A percentile compares a stretch with the other conserved stretches of the same genome.
Evolutionary conservation across 2,113 vertebrate species (phyloP).

Genomic region (Carettochelys insculpta): DNA sequence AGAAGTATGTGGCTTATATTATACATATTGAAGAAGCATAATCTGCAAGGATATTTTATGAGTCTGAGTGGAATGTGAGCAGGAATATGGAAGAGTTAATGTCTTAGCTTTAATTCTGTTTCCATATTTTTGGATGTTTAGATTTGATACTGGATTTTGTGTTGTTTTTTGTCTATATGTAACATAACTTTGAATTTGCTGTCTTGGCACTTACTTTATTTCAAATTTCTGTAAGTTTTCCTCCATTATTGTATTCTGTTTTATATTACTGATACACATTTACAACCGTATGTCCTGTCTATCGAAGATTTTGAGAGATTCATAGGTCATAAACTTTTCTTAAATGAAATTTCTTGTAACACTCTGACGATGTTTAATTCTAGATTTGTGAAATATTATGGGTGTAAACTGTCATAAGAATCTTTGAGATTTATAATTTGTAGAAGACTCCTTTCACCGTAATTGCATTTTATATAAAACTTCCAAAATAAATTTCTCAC

Average conservation of each 20-base stretch:
- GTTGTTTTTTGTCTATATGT: neutral
- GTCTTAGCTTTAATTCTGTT: neutral
- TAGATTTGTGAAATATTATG: neutral
- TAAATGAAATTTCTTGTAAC: neutral
- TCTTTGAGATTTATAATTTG: rapidly evolving
- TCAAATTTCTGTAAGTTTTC: neutral
- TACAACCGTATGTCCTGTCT: neutral
- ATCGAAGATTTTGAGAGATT: neutral
- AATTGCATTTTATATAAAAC: neutral
- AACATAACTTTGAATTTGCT: neutral
- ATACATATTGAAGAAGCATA: neutral
- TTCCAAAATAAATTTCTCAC: neutral
- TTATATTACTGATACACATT: neutral
- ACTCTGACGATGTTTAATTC: neutral
- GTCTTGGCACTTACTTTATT: neutral
- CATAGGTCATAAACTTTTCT: neutral
- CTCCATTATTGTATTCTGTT: neutral
- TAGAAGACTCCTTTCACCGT: rapidly evolving
- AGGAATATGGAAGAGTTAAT: neutral
- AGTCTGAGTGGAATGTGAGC: neutral
- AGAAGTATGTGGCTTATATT: neutral
- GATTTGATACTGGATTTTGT: neutral
- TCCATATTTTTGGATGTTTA: neutral
- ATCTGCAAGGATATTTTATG: neutral
- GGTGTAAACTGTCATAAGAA: neutral